Conservation (phyloP, 2,113 vertebrate species). For the Tyrannus savana region DNA sequence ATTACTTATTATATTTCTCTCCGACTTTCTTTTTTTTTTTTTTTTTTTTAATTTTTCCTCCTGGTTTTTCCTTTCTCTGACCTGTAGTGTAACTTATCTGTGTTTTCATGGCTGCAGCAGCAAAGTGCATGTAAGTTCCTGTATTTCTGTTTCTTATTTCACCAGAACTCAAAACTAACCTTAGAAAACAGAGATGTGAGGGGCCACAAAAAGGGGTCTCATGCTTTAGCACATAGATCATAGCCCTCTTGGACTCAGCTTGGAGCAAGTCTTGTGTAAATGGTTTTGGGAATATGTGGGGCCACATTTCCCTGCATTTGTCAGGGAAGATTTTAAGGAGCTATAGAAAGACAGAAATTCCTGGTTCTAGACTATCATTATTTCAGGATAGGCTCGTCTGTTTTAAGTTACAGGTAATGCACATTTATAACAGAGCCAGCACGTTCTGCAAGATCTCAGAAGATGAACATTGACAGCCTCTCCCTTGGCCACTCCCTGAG, state of each 20-base stretch:
- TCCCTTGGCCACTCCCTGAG: not conserved
- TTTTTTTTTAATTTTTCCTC: too few species aligned
- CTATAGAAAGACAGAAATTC: not conserved
- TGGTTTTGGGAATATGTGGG: not conserved
- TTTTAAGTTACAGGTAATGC: not conserved
- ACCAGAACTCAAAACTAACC: not conserved
- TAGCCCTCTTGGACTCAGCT: not conserved
- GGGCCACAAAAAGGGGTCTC: not conserved
- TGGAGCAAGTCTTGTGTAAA: not conserved
- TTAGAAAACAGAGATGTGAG: not conserved
- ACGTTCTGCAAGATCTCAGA: not conserved
- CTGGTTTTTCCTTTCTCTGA: not conserved
- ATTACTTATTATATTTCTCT: not conserved
- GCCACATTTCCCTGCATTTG: not conserved
- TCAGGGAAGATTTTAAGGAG: not conserved
- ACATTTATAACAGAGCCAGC: not conserved
- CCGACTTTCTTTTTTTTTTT: not conserved
- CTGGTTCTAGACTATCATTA: not conserved
- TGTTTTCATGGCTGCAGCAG: not conserved
- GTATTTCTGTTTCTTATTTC: not conserved
- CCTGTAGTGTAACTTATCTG: not conserved
- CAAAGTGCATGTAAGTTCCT: not conserved
- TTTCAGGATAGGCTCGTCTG: not conserved
- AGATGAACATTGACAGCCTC: not conserved
- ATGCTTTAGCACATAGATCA: not conserved